These are phyloP conservation scores for Drosophila quinaria DNA, from an alignment of 2,888 invertebrate genomes.

Conservation along the genomic window DNA sequence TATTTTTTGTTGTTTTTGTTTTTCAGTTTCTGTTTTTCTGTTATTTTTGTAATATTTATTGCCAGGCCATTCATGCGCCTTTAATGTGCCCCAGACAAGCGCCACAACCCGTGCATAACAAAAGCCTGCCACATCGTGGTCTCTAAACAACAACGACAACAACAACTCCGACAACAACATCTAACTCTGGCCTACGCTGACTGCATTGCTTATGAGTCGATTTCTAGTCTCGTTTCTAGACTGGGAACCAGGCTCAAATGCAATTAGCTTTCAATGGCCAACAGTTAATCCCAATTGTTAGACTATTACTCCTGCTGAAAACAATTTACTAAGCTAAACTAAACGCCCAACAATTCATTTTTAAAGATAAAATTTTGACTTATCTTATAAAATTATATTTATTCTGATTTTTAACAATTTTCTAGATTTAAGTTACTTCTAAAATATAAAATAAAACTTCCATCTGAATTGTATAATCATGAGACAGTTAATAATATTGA, in stretches of 20 bases:
- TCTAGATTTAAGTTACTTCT: background rate
- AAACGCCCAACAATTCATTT: background rate
- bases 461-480: background rate
- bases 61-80: conserved; percentile 80
- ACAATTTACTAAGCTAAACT: conserved; percentile 8
- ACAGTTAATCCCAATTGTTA: conserved; percentile 32
- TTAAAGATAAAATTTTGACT: background rate
- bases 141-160: conserved; percentile 20
- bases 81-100: conserved; percentile 81
- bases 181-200: conserved; percentile 74
- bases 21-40: background rate
- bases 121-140: conserved; percentile 50
- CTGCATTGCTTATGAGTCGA: conserved; percentile 73
- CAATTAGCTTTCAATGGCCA: conserved; percentile 57
- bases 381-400: too few relatives aligned
- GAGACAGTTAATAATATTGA: background rate
- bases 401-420: background rate
- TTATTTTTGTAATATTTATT: conserved; percentile 73
- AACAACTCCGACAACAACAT: conserved; percentile 45
- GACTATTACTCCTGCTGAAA: background rate
- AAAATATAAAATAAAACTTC: background rate
- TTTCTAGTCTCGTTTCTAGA: conserved; percentile 14
- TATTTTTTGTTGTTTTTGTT: background rate
- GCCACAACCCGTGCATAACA: conserved; percentile 79
- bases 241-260: conserved; percentile 57